Conservation (phyloP, 2,888 invertebrate genomes). For the Caenorhabditis uteleia region DNA sequence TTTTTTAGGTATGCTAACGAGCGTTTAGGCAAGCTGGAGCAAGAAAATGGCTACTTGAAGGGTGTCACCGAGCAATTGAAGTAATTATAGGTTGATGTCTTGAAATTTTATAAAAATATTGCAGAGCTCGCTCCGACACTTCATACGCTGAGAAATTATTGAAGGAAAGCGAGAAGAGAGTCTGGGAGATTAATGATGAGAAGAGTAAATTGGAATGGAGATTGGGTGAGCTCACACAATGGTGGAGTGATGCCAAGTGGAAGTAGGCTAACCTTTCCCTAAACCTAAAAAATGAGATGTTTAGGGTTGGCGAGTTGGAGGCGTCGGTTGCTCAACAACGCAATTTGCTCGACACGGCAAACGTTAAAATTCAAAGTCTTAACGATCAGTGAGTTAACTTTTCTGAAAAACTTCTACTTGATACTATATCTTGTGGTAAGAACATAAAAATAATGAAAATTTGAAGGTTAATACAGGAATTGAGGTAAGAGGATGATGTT, state of each 20-base stretch:
- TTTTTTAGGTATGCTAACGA: slow-evolving; percentile 36
- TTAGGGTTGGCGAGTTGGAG: slow-evolving; percentile 56
- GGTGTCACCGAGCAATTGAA: slow-evolving; percentile 48
- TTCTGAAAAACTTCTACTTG: neutral
- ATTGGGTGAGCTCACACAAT: slow-evolving; percentile 56
- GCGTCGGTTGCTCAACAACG: slow-evolving; percentile 52
- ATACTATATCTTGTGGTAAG: neutral
- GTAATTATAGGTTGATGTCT: slow-evolving; percentile 13
- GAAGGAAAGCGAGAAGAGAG: slow-evolving; percentile 45
- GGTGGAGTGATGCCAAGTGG: slow-evolving; percentile 61
- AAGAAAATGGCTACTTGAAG: slow-evolving; percentile 48
- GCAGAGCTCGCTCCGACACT: slow-evolving; percentile 35
- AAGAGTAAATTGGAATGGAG: slow-evolving; percentile 58
- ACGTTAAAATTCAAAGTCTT: slow-evolving; percentile 45
- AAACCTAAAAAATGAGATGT: neutral
- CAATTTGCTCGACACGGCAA: slow-evolving; percentile 52
- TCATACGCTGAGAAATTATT: slow-evolving; percentile 39
- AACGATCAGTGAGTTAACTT: slow-evolving; percentile 43
- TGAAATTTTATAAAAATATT: neutral
- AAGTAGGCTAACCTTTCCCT: slow-evolving; percentile 22
- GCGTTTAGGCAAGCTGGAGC: slow-evolving; percentile 42
- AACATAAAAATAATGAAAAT: neutral
- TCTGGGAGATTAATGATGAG: slow-evolving; percentile 52
- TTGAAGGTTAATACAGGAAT: slow-evolving; percentile 42
- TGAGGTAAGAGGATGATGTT: slow-evolving; percentile 36